Evolutionary conservation across 2,888 invertebrate species (phyloP).

Genomic region (Patella ulyssiponensis): DNA sequence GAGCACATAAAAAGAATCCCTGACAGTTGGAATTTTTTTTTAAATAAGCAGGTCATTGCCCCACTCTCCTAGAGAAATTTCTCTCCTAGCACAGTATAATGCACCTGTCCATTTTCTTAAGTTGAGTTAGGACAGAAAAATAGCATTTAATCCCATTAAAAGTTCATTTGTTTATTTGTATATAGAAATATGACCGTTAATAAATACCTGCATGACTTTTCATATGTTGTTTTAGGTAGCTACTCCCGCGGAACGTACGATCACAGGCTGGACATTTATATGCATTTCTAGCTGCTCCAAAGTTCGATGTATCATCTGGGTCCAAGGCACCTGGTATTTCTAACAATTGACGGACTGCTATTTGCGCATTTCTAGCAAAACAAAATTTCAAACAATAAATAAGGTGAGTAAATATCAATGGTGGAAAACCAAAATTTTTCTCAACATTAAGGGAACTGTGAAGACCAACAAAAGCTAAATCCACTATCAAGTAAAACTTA

Average conservation of each 20-base stretch:
- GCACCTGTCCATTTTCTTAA: too few relatives aligned
- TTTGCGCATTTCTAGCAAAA: conserved; percentile 55
- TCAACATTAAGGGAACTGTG: too few relatives aligned
- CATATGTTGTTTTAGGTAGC: conserved; percentile 67
- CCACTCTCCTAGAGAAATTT: too few relatives aligned
- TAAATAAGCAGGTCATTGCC: too few relatives aligned
- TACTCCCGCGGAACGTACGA: conserved; percentile 57
- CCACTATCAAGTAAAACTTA: too few relatives aligned
- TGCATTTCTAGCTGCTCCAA: conserved; percentile 32
- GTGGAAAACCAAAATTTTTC: too few relatives aligned
- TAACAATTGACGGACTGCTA: conserved; percentile 62
- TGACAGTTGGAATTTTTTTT: too few relatives aligned
- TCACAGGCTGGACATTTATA: conserved; percentile 64
- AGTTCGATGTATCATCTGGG: conserved; percentile 28
- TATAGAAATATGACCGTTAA: background rate
- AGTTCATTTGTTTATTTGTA: background rate
- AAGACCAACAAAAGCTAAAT: too few relatives aligned
- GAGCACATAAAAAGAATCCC: too few relatives aligned
- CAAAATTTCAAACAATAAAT: background rate
- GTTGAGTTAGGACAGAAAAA: background rate
- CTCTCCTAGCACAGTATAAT: too few relatives aligned
- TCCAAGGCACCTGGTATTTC: conserved; percentile 42
- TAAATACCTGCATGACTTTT: conserved; percentile 62
- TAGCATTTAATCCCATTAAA: background rate
- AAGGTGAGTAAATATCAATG: too few relatives aligned